These are phyloP conservation scores for Tetragonula clypearis DNA, from an alignment of 1,140 invertebrate species.

Conservation along the genomic window DNA sequence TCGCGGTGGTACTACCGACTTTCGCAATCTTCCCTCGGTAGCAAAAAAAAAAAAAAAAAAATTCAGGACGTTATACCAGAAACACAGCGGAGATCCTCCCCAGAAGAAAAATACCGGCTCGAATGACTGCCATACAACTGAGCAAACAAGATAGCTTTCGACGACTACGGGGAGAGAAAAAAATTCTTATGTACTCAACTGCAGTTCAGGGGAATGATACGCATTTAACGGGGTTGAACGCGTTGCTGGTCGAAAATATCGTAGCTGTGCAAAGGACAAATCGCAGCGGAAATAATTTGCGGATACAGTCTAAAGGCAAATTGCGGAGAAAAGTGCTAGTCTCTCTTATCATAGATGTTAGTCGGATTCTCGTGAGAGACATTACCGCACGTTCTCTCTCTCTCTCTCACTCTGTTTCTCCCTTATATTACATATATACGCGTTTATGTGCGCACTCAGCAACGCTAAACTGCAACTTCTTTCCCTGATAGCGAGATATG, in stretches of 20 bases:
- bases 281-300: conserved; percentile 22
- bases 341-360: conserved; percentile 44
- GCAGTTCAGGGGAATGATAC: too few species aligned
- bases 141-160: conserved; percentile 1
- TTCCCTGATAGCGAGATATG: conserved; percentile 33
- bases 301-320: conserved; percentile 45
- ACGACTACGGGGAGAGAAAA: neutral
- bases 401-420: too few species aligned
- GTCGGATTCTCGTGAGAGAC: conserved; percentile 35
- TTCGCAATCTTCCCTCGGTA: neutral
- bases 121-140: neutral
- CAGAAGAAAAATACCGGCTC: too few species aligned
- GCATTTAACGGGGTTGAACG: too few species aligned
- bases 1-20: neutral
- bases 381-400: conserved; percentile 16
- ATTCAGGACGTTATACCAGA: neutral
- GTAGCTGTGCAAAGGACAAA: neutral
- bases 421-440: conserved; percentile 26
- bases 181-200: neutral
- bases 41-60: neutral
- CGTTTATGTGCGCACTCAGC: conserved; percentile 21
- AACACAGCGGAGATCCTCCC: neutral
- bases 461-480: conserved; percentile 37
- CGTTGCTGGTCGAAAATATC: neutral
- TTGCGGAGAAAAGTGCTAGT: conserved; percentile 54